A percentile compares a stretch with the other conserved stretches of the same genome.
These are phyloP conservation scores for Panthera uncia DNA, from an alignment of 2,113 vertebrate species.

Conservation along the genomic window DNA sequence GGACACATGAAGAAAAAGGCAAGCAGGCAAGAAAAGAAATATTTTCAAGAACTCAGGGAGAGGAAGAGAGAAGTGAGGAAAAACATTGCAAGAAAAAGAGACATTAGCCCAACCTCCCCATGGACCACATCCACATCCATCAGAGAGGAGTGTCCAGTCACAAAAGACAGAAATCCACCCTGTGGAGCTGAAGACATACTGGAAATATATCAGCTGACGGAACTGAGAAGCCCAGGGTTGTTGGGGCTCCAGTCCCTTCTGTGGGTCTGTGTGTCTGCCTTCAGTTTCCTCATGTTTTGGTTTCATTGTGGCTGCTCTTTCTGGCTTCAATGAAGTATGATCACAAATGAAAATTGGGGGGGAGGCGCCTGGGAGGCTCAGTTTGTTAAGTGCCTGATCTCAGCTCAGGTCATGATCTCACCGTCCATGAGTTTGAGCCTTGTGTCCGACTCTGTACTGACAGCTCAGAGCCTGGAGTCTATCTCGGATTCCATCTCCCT, in stretches of 20 bases:
- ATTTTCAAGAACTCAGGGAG: neutral
- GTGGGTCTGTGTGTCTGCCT: neutral
- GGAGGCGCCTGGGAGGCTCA: too few species aligned
- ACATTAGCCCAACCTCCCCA: neutral
- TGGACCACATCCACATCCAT: neutral
- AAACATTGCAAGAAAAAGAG: neutral
- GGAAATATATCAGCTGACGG: neutral
- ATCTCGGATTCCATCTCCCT: too few species aligned
- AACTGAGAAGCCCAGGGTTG: neutral
- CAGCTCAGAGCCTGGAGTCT: too few species aligned
- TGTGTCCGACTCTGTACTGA: too few species aligned
- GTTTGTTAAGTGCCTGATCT: too few species aligned
- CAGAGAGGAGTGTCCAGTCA: neutral
- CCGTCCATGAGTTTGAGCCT: too few species aligned
- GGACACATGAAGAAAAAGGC: neutral
- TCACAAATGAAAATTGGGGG: neutral
- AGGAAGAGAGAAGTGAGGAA: too few species aligned
- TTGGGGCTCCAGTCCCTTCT: neutral
- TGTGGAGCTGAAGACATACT: neutral
- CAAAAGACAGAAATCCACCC: neutral
- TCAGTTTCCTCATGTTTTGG: neutral
- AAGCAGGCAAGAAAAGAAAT: neutral
- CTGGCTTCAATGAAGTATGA: neutral
- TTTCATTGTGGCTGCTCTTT: neutral
- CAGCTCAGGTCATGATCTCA: too few species aligned